Base-by-base conservation (phyloP, 2,797 vertebrate species). In the Ambastaia sidthimunki region DNA sequence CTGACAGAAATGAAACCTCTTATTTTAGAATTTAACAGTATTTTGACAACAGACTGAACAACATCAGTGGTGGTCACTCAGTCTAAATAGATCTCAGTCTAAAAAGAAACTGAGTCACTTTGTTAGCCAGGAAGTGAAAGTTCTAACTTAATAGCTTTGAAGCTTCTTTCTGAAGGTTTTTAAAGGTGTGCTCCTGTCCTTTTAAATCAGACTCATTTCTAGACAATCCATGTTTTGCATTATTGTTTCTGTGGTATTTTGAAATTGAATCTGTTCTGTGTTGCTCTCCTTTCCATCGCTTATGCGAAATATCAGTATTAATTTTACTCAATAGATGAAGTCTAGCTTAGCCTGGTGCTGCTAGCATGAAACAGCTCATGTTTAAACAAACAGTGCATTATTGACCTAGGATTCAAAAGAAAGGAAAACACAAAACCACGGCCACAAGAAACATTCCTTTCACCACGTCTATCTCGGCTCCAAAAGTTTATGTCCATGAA, bases 391-490 rank as follows among this genome's bases (percentile, higher is more conserved):
- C 59, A 28, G 28, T 77, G 66, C 54, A 47, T 68, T 76, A 76
- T 70, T 70, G 76, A 78, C 25, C 37, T 23, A 28, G 57, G 19
- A 25, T 59, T 23, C 31, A 55, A n/a, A 70, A 78, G 59, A 62
- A 60, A 69, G 41, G 31, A 31, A 21, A 57, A 77, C 65, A 78
- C 25, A 44, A 70, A 70, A 78, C 41, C 54, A 37, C 19, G 52
- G 60, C 60, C 73, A 71, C 67, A n/a, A 71, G 55, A 62, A 78
- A 70, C 54, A 71, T 62, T 78, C 67, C 55, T 71, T 28, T 19
- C 7, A 41, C 13, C 19, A 9, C 4, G 23, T 50, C 25, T 13
- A 65, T 47, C 65, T 19, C 16, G 57, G 34, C 21, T 59, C 34
- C 74, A 68, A 23, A 15, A 68, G 48, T 68, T 76, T 47, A 75